phyloP scores from a whole-genome alignment of 2,888 invertebrate genomes.

The Tanypteryx hageni region DNA sequence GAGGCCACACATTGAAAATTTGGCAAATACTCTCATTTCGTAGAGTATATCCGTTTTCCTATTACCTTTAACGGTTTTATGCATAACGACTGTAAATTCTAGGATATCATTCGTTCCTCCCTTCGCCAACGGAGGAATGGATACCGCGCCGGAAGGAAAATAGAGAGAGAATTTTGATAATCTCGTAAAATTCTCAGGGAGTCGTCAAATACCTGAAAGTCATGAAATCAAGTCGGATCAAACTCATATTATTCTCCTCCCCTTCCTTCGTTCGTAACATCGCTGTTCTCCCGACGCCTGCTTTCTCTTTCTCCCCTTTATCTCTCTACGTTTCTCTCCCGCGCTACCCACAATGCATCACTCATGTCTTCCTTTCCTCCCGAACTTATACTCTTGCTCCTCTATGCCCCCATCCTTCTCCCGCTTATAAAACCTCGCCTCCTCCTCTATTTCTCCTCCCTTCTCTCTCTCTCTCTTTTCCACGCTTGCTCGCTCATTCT shows the following conservation, averaged over 20 bases:
- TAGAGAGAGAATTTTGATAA: not conserved
- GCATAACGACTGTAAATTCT: not conserved
- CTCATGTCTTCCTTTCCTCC: conserved; percentile 27
- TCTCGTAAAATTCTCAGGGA: not conserved
- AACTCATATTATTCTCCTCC: not conserved
- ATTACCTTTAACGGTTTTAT: not conserved
- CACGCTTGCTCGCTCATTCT: not conserved
- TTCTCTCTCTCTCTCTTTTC: no score
- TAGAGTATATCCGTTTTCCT: not conserved
- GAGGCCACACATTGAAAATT: no score
- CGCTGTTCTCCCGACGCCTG: not conserved
- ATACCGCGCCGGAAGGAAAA: not conserved
- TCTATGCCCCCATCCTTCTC: not conserved
- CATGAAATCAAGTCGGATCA: not conserved
- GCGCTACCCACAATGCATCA: conserved; percentile 41
- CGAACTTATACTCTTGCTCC: not conserved
- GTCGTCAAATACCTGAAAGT: not conserved
- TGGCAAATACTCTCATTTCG: no score
- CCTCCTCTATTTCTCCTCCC: not conserved
- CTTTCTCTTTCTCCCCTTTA: not conserved
- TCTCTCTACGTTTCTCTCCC: not conserved
- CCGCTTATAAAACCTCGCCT: not conserved
- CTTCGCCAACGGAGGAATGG: not conserved
- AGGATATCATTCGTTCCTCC: not conserved
- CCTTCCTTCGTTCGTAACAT: not conserved